Conservation (phyloP, 2,888 invertebrate genomes). For the Drepana falcataria region DNA sequence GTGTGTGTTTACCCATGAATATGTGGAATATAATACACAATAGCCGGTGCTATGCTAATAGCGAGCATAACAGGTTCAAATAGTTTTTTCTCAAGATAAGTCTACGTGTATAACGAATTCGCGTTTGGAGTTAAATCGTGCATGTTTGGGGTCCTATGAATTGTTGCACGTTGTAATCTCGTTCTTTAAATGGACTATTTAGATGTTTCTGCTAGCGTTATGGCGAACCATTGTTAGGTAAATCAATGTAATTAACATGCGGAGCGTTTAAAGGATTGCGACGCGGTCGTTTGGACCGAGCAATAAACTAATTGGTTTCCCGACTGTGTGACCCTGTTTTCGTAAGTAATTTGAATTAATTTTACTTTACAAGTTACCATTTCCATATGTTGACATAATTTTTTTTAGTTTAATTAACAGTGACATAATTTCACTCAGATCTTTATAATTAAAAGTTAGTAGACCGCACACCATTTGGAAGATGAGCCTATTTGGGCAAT, state of each 20-base stretch:
- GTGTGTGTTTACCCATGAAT: conserved; percentile 79
- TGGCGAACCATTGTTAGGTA: conserved; percentile 58
- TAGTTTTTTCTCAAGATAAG: conserved; percentile 70
- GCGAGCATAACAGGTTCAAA: conserved; percentile 71
- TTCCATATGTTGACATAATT: background rate
- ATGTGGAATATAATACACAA: conserved; percentile 67
- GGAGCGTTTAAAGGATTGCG: conserved; percentile 24
- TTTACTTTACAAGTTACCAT: background rate
- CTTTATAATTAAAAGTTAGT: background rate
- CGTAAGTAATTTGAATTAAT: too few relatives aligned
- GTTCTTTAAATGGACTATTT: conserved; percentile 66
- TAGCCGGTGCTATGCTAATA: conserved; percentile 66
- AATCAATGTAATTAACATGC: conserved; percentile 59
- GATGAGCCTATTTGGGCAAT: conserved; percentile 53
- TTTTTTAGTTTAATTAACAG: background rate
- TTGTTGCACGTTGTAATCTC: conserved; percentile 50
- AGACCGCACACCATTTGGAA: conserved; percentile 55
- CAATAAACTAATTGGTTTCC: conserved; percentile 9
- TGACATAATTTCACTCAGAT: background rate
- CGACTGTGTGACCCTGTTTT: conserved; percentile 6
- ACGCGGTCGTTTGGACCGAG: conserved; percentile 24
- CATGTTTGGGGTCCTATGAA: conserved; percentile 51
- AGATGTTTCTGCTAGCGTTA: conserved; percentile 64
- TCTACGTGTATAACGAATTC: conserved; percentile 76
- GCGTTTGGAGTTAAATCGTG: conserved; percentile 75